These are phyloP conservation scores for Calyptomena viridis DNA, from an alignment of 2,113 vertebrate species.

Conservation along the genomic window DNA sequence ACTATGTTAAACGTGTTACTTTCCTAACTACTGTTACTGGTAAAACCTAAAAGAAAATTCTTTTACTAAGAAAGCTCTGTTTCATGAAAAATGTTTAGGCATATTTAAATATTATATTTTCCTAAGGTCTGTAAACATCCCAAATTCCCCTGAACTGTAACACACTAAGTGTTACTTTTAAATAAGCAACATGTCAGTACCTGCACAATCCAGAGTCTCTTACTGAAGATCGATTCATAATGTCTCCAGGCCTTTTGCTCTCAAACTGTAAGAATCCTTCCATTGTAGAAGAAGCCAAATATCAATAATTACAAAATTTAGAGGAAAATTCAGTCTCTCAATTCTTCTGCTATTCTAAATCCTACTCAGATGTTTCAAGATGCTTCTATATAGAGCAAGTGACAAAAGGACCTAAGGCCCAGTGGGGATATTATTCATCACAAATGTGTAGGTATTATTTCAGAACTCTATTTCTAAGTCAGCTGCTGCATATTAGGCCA, in stretches of 20 bases:
- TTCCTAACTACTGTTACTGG: background rate
- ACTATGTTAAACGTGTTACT: background rate
- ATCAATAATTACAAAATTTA: background rate
- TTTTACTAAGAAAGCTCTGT: background rate
- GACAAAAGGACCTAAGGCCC: background rate
- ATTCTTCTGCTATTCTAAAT: background rate
- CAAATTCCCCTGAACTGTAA: background rate
- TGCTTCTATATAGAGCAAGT: background rate
- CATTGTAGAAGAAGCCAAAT: background rate
- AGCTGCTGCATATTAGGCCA: background rate
- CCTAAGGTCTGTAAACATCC: background rate
- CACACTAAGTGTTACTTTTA: background rate
- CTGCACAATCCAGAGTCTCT: background rate
- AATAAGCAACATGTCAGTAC: background rate
- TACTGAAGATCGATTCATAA: background rate
- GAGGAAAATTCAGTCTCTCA: background rate
- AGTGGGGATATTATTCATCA: background rate
- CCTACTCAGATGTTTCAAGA: background rate
- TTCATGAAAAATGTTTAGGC: background rate
- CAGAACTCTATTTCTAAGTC: background rate
- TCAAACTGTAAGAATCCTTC: background rate
- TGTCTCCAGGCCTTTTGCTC: background rate
- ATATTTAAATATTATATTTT: background rate
- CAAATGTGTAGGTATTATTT: background rate
- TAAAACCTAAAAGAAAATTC: background rate